phyloP scores from a whole-genome alignment of 2,113 vertebrate genomes.

The Corvus moneduloides region DNA sequence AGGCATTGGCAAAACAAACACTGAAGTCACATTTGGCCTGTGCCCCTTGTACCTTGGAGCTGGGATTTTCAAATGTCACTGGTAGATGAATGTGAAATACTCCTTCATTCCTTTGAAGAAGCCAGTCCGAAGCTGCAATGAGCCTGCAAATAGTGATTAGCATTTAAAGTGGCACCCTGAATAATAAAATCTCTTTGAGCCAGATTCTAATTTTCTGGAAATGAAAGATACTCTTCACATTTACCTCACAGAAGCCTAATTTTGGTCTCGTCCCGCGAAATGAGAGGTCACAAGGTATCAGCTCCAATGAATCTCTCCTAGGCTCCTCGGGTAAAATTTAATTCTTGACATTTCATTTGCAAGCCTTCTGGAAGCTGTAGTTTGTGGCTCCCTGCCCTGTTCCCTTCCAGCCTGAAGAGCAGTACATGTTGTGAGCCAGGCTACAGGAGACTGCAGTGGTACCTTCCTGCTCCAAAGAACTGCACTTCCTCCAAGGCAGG shows the following conservation, averaged over 20 bases:
- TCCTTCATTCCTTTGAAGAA: conserved; percentile 4
- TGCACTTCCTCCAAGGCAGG: not conserved
- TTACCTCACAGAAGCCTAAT: not conserved
- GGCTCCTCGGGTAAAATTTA: not conserved
- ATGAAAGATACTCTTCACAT: not conserved
- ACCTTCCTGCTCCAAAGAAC: not conserved
- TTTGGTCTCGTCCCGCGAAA: not conserved
- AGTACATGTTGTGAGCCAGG: not conserved
- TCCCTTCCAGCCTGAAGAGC: not conserved
- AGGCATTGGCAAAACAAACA: not conserved
- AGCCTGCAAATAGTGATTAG: conserved; percentile 35
- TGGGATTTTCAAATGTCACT: not conserved
- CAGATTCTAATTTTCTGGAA: not conserved
- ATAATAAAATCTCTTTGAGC: not conserved
- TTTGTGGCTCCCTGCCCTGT: not conserved
- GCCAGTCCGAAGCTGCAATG: not conserved
- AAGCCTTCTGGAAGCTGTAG: not conserved
- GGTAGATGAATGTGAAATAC: not conserved
- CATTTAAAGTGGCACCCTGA: conserved; percentile 24
- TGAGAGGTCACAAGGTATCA: not conserved
- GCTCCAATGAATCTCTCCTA: not conserved
- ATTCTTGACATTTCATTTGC: not conserved
- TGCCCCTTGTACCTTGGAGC: not conserved
- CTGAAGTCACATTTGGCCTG: not conserved
- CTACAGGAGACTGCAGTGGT: not conserved